Base-by-base conservation (phyloP, 2,113 vertebrate genomes). In the Colaptes auratus region DNA sequence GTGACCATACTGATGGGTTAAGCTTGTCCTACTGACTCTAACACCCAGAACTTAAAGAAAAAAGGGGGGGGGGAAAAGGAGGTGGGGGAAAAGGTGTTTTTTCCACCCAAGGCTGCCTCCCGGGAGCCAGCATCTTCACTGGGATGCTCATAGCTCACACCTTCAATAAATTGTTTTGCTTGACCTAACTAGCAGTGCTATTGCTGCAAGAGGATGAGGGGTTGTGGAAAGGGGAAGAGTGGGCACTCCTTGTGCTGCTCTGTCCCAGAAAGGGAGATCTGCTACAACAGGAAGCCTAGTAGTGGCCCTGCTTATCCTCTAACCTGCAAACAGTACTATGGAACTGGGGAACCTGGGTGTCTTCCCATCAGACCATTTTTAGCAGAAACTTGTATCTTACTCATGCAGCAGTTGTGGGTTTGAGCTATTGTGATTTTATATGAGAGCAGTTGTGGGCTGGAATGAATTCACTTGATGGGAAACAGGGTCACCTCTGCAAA, bases 311-410 rank as follows among this genome's bases (percentile, higher is more conserved):
- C 33, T 53, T 77, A 10, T 66, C 53, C 46, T 95, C 64, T 63
- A 35, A 39, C 67, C 53, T 77, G 56, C 1, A 0, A 39, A n/a
- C 21, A 53, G n/a, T 21, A 1, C 15, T 19, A 39, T 3, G 5
- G 9, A 63, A 59, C 0, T 19, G 14, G 33, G 13, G 63, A 84
- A 9, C 35, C 56, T 67, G 36, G 15, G 8, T 14, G 2, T 87
- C 82, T 60, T 81, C n/a, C 58, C 10, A 8, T 53, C 44, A 39
- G 81, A 60, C 16, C 60, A n/a, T 90, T 87, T 82, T 89, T 78
- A 91, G 78, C 42, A 86, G 91, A 92, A 97, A 91, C 80, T 48
- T 69, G 48, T 48, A 44, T 19, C 71, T 78, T 70, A 30, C 42
- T 94, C 11, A 25, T 1, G 11, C 9, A 59, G 52, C 30, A 50